Conservation (phyloP, 2,113 vertebrate species). For the Laticauda colubrina region DNA sequence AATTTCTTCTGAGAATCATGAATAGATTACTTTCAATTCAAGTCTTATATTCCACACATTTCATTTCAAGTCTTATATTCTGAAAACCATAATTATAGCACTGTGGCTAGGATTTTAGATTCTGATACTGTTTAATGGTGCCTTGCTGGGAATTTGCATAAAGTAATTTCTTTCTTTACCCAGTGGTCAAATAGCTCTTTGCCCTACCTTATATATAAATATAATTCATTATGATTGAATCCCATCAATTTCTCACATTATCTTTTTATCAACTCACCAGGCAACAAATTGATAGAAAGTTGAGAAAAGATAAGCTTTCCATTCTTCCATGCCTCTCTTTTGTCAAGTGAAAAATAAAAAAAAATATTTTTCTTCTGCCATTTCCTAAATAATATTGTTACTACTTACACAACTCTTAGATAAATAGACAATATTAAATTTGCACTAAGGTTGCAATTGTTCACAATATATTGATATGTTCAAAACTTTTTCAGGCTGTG, state of each 20-base stretch:
- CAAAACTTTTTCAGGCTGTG: not conserved
- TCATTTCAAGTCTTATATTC: not conserved
- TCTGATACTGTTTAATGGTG: not conserved
- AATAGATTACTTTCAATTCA: not conserved
- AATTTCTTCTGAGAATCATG: not conserved
- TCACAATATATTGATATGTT: not conserved
- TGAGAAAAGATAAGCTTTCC: not conserved
- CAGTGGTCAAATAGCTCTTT: not conserved
- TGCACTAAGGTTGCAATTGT: not conserved
- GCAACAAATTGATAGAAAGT: not conserved
- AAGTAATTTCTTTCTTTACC: too few relatives aligned
- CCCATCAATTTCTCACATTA: not conserved
- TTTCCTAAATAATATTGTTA: not conserved
- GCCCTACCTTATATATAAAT: not conserved
- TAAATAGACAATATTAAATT: not conserved
- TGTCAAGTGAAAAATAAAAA: not conserved
- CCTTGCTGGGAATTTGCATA: not conserved
- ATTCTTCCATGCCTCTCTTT: not conserved
- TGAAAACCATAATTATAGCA: not conserved
- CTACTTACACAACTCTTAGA: not conserved
- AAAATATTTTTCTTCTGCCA: not conserved
- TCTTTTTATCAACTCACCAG: not conserved
- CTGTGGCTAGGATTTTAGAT: not conserved
- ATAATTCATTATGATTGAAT: not conserved
- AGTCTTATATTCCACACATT: not conserved